phyloP scores from a whole-genome alignment of 2,797 vertebrate species.

The Valencia hispanica region DNA sequence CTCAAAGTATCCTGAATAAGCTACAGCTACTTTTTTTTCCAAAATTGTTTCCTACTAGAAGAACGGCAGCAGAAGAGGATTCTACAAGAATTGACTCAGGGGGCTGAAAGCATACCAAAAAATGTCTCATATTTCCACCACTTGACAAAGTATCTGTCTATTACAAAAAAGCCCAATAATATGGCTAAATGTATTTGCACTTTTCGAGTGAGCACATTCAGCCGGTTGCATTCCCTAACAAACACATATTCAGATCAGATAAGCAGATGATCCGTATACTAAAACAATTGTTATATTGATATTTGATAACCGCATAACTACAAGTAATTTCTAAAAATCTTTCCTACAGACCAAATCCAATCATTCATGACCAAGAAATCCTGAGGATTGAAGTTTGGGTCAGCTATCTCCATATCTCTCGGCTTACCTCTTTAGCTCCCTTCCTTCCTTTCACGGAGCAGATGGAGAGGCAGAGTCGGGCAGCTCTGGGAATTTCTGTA shows the following conservation, averaged over 20 bases:
- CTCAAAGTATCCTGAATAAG: neutral
- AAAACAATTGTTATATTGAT: neutral
- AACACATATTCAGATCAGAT: neutral
- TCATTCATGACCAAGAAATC: neutral
- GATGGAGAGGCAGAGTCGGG: constrained; percentile 97
- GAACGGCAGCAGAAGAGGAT: too few species aligned
- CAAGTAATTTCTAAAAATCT: too few species aligned
- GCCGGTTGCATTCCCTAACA: neutral
- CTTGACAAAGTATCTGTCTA: neutral
- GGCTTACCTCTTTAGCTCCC: constrained; percentile 94
- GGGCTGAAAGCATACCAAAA: neutral
- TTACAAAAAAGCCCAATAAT: neutral
- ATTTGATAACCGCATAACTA: too few species aligned
- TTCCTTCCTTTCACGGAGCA: constrained; percentile 98
- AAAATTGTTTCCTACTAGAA: neutral
- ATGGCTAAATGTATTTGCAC: neutral
- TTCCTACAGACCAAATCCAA: too few species aligned
- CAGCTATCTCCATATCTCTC: neutral
- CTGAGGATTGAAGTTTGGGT: neutral
- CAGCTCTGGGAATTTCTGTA: constrained; percentile 94
- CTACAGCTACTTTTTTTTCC: neutral
- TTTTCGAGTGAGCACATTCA: neutral
- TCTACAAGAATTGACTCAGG: neutral
- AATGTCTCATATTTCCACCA: neutral
- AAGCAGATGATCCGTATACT: neutral